Base-by-base conservation (phyloP, 2,113 vertebrate species). In the Callospermophilus lateralis region DNA sequence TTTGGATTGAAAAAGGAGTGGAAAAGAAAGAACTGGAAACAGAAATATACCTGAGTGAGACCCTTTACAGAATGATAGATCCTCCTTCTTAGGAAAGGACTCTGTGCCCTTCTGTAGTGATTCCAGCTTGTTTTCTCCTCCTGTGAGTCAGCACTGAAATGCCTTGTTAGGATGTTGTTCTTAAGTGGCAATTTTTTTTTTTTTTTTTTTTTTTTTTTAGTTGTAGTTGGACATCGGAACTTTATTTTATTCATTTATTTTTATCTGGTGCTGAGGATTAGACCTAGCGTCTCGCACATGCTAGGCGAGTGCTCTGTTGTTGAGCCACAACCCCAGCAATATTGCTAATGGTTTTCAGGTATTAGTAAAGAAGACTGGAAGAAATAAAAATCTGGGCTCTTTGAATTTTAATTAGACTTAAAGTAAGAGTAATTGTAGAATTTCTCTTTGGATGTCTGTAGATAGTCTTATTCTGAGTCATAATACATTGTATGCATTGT, bases 371-470 rank as follows among this genome's bases (percentile, higher is more conserved):
- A 88, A 89, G 74, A 68, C n/a, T 12, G 77, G 55, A 84, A 84
- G 74, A 61, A 76, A 74, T 89, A 95, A 93, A 80, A 80, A 28
- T 58, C 20, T 90, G 45, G 32, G 42, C 73, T 48, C 28, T 93
- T 86, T 89, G 89, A 39, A 76, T 89, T 95, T 80, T 77, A 83
- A 24, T 72, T 72, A 72, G n/a, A 84, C 48, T 67, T 72, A 51
- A 79, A 65, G 85, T 68, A 37, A 87, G 90, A 88, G 6, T 90
- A 77, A 39, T 51, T 79, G 45, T n/a, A 83, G 90, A 89, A 80
- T 84, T 63, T 76, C 39, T 89, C 10, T 63, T 2, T 70, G 30
- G 17, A 13, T 88, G 9, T 55, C 70, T 61, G 15, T 79, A 65
- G 42, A 91, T 45, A 45, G 37, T 34, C 34, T 61, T 39, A 63